phyloP scores from a whole-genome alignment of 2,113 vertebrate genomes.

The Protomyctophum bolini region DNA sequence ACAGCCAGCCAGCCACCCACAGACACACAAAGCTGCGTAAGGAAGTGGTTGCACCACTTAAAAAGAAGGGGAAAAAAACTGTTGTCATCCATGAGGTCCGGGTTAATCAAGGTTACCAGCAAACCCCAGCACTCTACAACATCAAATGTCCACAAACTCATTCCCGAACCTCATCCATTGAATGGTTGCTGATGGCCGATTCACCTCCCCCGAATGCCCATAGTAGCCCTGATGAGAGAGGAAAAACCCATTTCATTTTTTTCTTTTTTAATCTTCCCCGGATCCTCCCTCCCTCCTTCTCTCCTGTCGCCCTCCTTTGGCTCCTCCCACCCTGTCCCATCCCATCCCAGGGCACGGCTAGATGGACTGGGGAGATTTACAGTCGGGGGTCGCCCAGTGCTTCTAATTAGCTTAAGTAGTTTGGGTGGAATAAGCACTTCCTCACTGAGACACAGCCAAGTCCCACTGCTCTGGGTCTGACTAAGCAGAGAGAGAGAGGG shows the following conservation, averaged over 20 bases:
- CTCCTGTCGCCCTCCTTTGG: constrained; percentile 1
- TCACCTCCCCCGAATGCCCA: constrained; percentile 45
- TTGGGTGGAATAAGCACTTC: constrained; percentile 62
- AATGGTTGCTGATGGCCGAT: constrained; percentile 40
- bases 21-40: no score
- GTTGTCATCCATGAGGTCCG: no score
- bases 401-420: constrained; percentile 79
- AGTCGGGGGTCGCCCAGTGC: constrained; percentile 66
- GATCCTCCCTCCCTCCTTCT: constrained; percentile 1
- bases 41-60: no score
- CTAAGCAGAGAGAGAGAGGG: constrained; percentile 39
- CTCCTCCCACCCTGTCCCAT: constrained; percentile 14
- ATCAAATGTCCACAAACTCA: constrained; percentile 36
- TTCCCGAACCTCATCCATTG: constrained; percentile 26
- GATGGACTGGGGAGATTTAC: constrained; percentile 73
- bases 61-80: no score
- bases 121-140: constrained; percentile 20
- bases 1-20: no score
- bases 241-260: constrained; percentile 46
- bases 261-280: neutral
- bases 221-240: constrained; percentile 59
- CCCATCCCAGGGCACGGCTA: constrained; percentile 24
- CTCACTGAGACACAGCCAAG: constrained; percentile 46
- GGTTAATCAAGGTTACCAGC: constrained; percentile 45
- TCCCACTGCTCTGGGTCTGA: constrained; percentile 54